phyloP scores from a whole-genome alignment of 2,797 vertebrate genomes.

The Rhabdophis nuchalis region DNA sequence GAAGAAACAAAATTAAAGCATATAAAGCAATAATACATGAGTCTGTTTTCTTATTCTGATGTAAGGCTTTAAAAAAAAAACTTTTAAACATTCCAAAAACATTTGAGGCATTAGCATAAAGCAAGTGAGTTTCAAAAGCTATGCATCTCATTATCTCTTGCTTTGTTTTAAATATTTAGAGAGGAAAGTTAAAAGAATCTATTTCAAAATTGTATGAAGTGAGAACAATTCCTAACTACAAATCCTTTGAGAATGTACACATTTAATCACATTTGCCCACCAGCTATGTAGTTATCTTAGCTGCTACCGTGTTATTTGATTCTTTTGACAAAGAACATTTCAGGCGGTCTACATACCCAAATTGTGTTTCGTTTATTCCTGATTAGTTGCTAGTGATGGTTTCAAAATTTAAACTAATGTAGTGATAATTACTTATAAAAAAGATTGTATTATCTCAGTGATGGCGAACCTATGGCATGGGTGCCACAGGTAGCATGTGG shows the following conservation, averaged over 20 bases:
- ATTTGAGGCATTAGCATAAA: slow-evolving; percentile 52
- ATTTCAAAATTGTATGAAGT: slow-evolving; percentile 45
- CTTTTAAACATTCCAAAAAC: slow-evolving; percentile 38
- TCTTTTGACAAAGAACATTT: slow-evolving; percentile 64
- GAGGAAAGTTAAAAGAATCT: slow-evolving; percentile 24
- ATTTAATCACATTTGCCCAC: slow-evolving; percentile 64
- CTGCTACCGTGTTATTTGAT: slow-evolving; percentile 52
- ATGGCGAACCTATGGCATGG: too few species aligned
- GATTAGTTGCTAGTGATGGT: background rate
- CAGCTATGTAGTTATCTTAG: slow-evolving; percentile 33
- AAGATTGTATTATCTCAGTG: background rate
- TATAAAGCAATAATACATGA: slow-evolving; percentile 20
- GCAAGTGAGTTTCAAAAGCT: slow-evolving; percentile 30
- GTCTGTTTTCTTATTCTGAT: slow-evolving; percentile 39
- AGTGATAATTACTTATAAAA: background rate
- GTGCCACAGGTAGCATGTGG: too few species aligned
- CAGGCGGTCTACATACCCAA: slow-evolving; percentile 34
- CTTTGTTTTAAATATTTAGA: slow-evolving; percentile 42
- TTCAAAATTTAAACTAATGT: background rate
- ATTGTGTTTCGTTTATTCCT: slow-evolving; percentile 49
- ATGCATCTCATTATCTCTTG: slow-evolving; percentile 45
- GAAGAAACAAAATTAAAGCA: slow-evolving; percentile 41
- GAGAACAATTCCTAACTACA: slow-evolving; percentile 53
- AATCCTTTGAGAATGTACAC: slow-evolving; percentile 61
- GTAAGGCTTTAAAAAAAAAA: too few species aligned